Evolutionary conservation across 1,140 invertebrate species (phyloP), one percentile per base, ranked within the genome.

Genomic region (Polypedilum vanderplanki): DNA sequence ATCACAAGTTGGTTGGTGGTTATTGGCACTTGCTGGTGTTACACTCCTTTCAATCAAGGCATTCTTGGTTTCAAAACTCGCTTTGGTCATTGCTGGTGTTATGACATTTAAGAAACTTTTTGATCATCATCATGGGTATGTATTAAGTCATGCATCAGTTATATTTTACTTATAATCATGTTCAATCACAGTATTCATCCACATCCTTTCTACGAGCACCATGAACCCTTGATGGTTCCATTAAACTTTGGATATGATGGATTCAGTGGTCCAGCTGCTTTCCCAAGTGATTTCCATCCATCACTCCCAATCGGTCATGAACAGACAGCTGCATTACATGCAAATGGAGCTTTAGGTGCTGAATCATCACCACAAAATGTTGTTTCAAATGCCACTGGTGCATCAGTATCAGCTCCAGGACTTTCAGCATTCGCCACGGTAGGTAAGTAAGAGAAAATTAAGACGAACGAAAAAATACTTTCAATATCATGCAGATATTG

Each of bases 1-100:
- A 79, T 88, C 88, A 76, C 85, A 86, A 1, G 85, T 88, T 1
- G 86, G 86, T 15, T 83, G 86, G 73, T 84, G 85, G 15, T 83
- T 88, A 75, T 83, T 88, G 33, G 85, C 84, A 0, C 80, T 89
- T 73, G 84, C 85, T 40, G 81, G 87, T 33, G 85, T 89, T 40
- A 85, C 87, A 1, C 77, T 87, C 0, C 80, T 90, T 0, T 87
- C 87, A 0, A 77, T 90, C 2, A 89, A 90, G 79, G 87, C 88
- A 0, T 83, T 89, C 75, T 78, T 87, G 17, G 83, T 88, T 1
- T 88, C 87, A 33, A 90, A 89, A 79, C 79, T 88, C 75, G 88
- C 88, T 0, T 82, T 89, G 1, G 76, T 88, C 10, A 83, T 88
- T 8, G 87, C 88, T 0, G 80, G 85, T 8, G 82, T 85, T 73